Evolutionary conservation across 2,888 invertebrate species (phyloP), one percentile per base, ranked within the genome.

Genomic region (Anoplius nigerrimus): DNA sequence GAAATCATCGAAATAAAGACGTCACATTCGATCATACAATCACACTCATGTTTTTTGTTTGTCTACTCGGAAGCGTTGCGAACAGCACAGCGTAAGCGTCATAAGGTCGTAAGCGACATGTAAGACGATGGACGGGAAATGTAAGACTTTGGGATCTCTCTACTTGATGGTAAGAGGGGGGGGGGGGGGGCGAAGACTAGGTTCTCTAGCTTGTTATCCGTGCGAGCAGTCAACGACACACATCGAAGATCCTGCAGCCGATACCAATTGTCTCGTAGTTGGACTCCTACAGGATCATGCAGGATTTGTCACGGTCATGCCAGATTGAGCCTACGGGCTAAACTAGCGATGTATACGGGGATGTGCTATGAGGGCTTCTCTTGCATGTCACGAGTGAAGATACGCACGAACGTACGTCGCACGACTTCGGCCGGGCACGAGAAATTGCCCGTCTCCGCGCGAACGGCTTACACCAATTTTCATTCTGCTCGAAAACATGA

Each of bases 201-300:
- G 69, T 16, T 24, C 21, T 20, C 71, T 67, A 60, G 63, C 58
- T 57, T 60, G 66, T 80, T 77, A 77, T 72, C 70, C 86, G 84
- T 86, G 86, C 86, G 79, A 81, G 79, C 79, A 80, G 75, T 77
- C 79, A n/a, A 75, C 75, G 80, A 79, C 79, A 73, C 69, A 79
- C 66, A 76, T 79, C 71, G 72, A 73, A 71, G 75, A 80, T 84
- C 81, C 84, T 82, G 83, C 83, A 85, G 77, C 76, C 74, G 72
- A 78, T 75, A 77, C 82, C 87, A 86, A 86, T 84, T 80, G 84
- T 87, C 84, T 71, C 78, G 81, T 82, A 78, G 82, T 78, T 85
- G 86, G 83, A 74, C 73, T 79, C 62, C 78, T 80, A 81, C 83
- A 80, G 80, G 82, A 80, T 79, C 83, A 78, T 84, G 80, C 82